phyloP scores from a whole-genome alignment of 1,140 invertebrate genomes.

The Cherax destructor region DNA sequence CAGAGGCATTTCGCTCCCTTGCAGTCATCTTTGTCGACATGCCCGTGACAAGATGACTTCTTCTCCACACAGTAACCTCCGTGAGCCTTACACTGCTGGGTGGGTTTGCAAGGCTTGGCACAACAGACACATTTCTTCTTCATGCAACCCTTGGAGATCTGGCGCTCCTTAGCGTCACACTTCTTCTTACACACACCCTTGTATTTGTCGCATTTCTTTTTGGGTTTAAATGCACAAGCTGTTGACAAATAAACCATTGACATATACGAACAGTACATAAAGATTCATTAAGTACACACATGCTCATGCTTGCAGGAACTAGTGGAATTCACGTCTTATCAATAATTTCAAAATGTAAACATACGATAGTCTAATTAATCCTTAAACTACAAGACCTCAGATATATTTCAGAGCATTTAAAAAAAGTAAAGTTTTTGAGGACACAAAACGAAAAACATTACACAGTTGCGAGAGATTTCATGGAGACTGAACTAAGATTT shows the following conservation, averaged over 20 bases:
- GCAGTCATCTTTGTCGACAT: background rate
- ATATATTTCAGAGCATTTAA: no score
- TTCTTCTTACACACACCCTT: background rate
- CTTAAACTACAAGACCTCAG: no score
- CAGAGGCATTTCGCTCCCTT: background rate
- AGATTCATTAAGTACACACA: no score
- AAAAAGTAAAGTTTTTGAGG: no score
- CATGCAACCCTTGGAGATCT: slow-evolving; percentile 10
- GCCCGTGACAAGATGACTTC: background rate
- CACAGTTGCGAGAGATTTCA: no score
- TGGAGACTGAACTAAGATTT: no score
- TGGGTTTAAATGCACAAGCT: background rate
- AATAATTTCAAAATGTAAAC: no score
- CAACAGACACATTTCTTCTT: slow-evolving; percentile 18
- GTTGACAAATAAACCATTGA: background rate
- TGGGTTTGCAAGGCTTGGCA: slow-evolving; percentile 2
- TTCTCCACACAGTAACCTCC: slow-evolving; percentile 9
- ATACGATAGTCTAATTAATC: no score
- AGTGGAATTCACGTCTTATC: no score
- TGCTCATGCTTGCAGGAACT: no score
- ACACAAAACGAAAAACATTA: no score
- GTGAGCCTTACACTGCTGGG: background rate
- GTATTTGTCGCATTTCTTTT: slow-evolving; percentile 10
- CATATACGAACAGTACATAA: no score
- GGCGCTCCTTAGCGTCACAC: background rate